A percentile compares a stretch with the other conserved stretches of the same genome.
These are phyloP conservation scores for Cyanocitta stelleri DNA, from an alignment of 2,113 vertebrate genomes.

Conservation along the genomic window DNA sequence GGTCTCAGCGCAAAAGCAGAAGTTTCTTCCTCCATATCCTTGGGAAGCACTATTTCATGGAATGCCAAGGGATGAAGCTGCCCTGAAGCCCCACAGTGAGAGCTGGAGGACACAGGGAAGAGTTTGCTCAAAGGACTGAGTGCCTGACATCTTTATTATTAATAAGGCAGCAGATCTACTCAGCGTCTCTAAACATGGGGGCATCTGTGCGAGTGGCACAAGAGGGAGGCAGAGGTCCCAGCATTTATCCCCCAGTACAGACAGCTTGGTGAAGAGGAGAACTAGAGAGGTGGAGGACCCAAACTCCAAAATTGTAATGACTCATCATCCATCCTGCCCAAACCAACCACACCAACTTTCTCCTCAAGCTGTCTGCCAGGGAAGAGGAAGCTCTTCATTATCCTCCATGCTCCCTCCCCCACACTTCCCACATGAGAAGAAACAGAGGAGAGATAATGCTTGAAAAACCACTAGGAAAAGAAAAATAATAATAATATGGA, in stretches of 20 bases:
- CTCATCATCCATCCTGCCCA: not conserved
- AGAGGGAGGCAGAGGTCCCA: not conserved
- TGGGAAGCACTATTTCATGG: not conserved
- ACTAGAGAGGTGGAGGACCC: not conserved
- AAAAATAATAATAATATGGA: not conserved
- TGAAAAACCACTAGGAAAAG: not conserved
- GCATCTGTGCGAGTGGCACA: accelerated
- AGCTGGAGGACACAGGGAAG: not conserved
- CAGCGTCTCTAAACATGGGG: not conserved
- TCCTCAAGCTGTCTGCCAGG: not conserved
- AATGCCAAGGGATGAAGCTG: not conserved
- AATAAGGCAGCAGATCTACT: not conserved
- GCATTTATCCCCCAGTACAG: not conserved
- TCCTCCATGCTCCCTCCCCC: not conserved
- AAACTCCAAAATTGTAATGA: not conserved
- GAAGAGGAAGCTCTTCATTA: not conserved
- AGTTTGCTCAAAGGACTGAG: not conserved
- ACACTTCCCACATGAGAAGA: not conserved
- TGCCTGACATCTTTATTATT: not conserved
- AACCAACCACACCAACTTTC: not conserved
- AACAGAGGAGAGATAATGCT: conserved; percentile 47
- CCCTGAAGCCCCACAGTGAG: not conserved
- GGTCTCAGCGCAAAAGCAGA: not conserved
- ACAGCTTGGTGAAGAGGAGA: not conserved
- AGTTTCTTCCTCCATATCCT: not conserved